Evolutionary conservation across 2,113 vertebrate species (phyloP), one percentile per base, ranked within the genome.

Genomic region (Varanus komodoensis): DNA sequence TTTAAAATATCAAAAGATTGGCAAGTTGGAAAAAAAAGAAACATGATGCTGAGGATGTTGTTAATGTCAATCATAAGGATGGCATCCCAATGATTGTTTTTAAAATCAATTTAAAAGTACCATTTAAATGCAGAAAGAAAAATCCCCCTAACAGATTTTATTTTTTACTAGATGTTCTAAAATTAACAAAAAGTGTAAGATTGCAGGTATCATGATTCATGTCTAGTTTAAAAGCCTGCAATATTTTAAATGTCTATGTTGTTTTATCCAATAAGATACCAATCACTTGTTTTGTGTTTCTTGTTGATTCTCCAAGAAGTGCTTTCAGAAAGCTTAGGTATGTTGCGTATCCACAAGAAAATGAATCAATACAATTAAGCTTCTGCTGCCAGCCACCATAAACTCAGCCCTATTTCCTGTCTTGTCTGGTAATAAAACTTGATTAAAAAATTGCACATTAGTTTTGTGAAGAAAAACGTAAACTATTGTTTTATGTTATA

Each of bases 391-490:
- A 2, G 86, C 50, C 90, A 82, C 48, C 8, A 93, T 67, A 92
- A 25, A 88, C n/a, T 2, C 3, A 1, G 89, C 61, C 54, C 19
- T 86, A 8, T 11, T 91, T 92, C 84, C 68, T 48, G 83, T 15
- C 3, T 77, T 92, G 92, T 15, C 85, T 38, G 14, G 0, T 29
- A 91, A 69, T 21, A 92, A 91, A 6, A 3, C 34, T 71, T 82
- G 2, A 17, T 81, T 44, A 44, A 93, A 61, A 93, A 93, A 86
- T 61, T 0, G 61, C 0, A 0, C 27, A n/a, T 83, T 74, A 44
- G 25, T 54, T 89, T 95, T 93, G 27, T 89, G 8, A 3, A 91
- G 61, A 83, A 54, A 88, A 94, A 94, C 93, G 92, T 88, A 93
- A 93, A 93, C 90, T 71, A 32, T 82, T 89, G 8, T 2, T 93